Evolutionary conservation across 2,113 vertebrate species (phyloP).

Genomic region (Hippolais icterina): DNA sequence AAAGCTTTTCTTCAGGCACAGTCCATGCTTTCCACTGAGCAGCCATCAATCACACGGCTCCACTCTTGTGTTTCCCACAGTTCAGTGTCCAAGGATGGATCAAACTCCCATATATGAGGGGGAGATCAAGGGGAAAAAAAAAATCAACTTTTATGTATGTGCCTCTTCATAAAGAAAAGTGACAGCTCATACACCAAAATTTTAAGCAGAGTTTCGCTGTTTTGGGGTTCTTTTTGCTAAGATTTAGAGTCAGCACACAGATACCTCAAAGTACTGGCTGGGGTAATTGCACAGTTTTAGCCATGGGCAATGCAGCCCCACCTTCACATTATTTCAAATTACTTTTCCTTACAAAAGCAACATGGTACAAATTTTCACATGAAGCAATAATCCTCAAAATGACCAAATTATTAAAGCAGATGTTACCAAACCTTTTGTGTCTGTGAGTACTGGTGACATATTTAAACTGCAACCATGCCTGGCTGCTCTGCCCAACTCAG

Average conservation of each 20-base stretch:
- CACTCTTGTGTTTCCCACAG: not conserved
- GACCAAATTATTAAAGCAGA: slow-evolving; percentile 23
- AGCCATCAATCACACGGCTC: not conserved
- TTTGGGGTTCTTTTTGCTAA: not conserved
- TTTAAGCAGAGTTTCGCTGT: not conserved
- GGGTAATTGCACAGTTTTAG: not conserved
- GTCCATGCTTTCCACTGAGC: not conserved
- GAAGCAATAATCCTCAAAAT: slow-evolving; percentile 1
- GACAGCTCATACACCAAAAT: not conserved
- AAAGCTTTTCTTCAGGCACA: slow-evolving; percentile 14
- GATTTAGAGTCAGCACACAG: not conserved
- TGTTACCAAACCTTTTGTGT: slow-evolving; percentile 15
- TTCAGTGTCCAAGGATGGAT: not conserved
- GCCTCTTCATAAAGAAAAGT: not conserved
- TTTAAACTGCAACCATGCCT: slow-evolving; percentile 14
- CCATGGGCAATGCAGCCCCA: not conserved
- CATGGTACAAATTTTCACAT: not conserved
- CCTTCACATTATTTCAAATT: not conserved
- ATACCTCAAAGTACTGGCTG: not conserved
- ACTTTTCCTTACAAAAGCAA: not conserved
- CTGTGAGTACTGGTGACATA: not conserved
- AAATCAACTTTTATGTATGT: fast-evolving
- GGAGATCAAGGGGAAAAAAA: not conserved
- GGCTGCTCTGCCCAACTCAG: slow-evolving; percentile 24
- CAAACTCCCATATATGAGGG: not conserved